Evolutionary conservation across 2,888 invertebrate species (phyloP), one percentile per base, ranked within the genome.

Genomic region (Perizoma flavofasciatum): DNA sequence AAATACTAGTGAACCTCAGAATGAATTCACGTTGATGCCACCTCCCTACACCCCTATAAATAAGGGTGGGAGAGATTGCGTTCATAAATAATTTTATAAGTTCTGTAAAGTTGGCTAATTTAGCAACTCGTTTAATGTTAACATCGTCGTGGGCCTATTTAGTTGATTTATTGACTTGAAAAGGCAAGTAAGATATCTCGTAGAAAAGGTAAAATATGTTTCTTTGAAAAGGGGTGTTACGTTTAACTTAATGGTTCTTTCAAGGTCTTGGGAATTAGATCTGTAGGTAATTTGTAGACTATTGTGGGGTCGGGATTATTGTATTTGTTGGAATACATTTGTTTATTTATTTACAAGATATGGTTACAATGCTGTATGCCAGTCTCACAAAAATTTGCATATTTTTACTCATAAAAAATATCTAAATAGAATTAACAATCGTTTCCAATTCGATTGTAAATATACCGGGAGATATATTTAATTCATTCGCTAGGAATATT

Each of bases 1-100:
- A 39, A 35, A 39, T 40, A 34, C 5, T 44, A 39, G 11, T 45
- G 48, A 60, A 33, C 44, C 40, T 41, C 43, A 46, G 33, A 60
- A 60, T 57, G 57, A 61, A 61, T 57, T 61, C 37, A 41, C 49
- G 37, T 50, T 53, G 33, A 43, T 33, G 9, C 6, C 6, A 41
- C 33, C 40, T 39, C 34, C 46, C 44, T 5, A 7, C 55, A 11
- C 41, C 69, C 69, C 69, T 66, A 74, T 78, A 77, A 81, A 82
- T 79, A 79, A 75, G 71, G 69, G 65, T 66, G 77, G 71, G 69
- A 63, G 68, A 46, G 77, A 82, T 80, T 79, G 78, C 75, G 70
- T 73, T 74, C 69, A 71, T 74, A 75, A 76, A 70, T 74, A 78
- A 78, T 81, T 77, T 79, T 82, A 79, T 79, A 69, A 68, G 22